Conservation (phyloP, 2,113 vertebrate species). For the Haemorhous mexicanus region DNA sequence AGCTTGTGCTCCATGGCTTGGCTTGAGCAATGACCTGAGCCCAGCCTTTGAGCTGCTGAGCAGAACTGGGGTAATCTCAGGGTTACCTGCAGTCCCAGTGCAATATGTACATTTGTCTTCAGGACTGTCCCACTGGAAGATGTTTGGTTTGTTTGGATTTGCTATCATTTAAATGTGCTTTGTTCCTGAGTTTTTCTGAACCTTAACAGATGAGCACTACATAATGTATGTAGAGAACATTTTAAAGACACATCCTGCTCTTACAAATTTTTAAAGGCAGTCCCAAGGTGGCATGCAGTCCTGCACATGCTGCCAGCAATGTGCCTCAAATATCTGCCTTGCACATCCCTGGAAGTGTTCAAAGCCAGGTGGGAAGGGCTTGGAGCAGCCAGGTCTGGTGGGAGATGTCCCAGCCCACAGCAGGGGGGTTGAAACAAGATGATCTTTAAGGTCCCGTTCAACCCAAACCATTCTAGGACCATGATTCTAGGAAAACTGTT, state of each 20-base stretch:
- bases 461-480: not conserved
- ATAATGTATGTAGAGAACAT: not conserved
- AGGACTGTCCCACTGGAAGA: not conserved
- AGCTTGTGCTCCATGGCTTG: not conserved
- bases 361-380: not conserved
- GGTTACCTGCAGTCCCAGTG: not conserved
- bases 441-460: not conserved
- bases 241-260: not conserved
- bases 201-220: not conserved
- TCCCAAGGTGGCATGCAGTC: not conserved
- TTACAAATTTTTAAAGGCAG: not conserved
- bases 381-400: not conserved
- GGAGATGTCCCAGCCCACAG: not conserved
- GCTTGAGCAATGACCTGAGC: not conserved
- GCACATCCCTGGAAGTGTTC: not conserved
- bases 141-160: not conserved
- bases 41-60: not conserved
- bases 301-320: fast-evolving
- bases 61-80: not conserved
- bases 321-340: not conserved
- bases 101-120: fast-evolving
- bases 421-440: not conserved
- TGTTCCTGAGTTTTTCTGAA: not conserved
- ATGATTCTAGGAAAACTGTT: not conserved
- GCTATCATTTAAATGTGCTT: not conserved